Percentiles rank a stretch among this genome's conserved stretches.
phyloP scores from a whole-genome alignment of 2,797 vertebrate species.

The Ptychobarbus kaznakovi region DNA sequence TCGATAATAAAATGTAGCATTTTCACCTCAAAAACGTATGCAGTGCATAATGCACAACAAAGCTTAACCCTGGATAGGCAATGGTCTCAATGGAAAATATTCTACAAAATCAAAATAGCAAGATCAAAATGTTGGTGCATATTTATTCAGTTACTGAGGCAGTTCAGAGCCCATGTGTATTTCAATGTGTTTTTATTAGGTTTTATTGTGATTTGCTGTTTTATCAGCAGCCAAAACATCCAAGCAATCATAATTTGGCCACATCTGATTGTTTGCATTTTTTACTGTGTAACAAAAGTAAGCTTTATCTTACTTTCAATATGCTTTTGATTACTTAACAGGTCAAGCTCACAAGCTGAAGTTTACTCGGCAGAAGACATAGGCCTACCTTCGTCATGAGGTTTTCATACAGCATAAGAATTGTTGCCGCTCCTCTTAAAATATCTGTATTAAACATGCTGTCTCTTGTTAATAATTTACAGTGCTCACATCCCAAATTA shows the following conservation, averaged over 20 bases:
- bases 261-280: background rate
- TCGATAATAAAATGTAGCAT: background rate
- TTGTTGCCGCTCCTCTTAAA: background rate
- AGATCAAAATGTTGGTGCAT: constrained; percentile 14
- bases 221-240: background rate
- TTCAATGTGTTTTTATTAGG: background rate
- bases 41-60: background rate
- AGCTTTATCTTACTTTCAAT: background rate
- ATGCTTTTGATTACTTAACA: constrained; percentile 8
- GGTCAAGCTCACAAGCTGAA: background rate
- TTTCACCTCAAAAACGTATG: background rate
- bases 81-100: constrained; percentile 17
- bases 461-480: constrained; percentile 54
- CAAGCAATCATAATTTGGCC: background rate
- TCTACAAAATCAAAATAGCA: constrained; percentile 18
- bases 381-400: constrained; percentile 43
- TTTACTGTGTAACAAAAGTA: background rate
- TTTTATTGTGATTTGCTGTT: background rate
- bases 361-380: background rate
- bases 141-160: background rate
- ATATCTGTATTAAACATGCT: constrained; percentile 6
- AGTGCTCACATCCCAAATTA: constrained; percentile 47
- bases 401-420: constrained; percentile 63
- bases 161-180: background rate
- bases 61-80: constrained; percentile 25